A percentile compares a stretch with the other conserved stretches of the same genome.
Evolutionary conservation across 2,113 vertebrate species (phyloP).

Genomic region (Odobenus rosmarus): DNA sequence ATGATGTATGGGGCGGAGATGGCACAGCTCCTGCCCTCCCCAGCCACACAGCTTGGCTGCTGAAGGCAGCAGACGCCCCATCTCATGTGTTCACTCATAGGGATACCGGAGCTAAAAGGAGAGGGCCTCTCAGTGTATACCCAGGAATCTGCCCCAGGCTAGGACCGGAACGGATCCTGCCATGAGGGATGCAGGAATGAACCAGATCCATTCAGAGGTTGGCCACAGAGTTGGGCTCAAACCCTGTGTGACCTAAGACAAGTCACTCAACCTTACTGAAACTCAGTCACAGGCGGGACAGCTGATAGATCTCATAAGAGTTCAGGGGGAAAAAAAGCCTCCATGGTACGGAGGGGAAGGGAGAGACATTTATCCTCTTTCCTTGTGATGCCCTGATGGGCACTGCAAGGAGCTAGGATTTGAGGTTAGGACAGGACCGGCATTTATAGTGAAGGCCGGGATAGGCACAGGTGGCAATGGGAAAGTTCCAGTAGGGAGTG

Average conservation of each 20-base stretch:
- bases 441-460: background rate
- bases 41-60: background rate
- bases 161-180: background rate
- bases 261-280: background rate
- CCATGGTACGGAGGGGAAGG: background rate
- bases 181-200: background rate
- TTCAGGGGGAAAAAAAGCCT: background rate
- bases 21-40: background rate
- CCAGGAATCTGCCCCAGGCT: background rate
- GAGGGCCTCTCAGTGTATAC: background rate
- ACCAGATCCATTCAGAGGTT: background rate
- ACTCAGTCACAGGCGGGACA: background rate
- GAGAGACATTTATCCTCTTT: background rate
- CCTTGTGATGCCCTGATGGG: background rate
- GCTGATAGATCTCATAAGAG: too few species aligned
- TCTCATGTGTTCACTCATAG: background rate
- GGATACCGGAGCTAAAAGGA: background rate
- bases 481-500: background rate
- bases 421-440: background rate
- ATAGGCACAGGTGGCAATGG: background rate
- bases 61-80: background rate
- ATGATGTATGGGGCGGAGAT: slow-evolving; percentile 77
- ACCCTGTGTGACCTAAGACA: background rate
- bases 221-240: background rate
- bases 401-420: background rate